Evolutionary conservation across 2,797 vertebrate genomes (phyloP).

Genomic region (Protosalanx chinensis): DNA sequence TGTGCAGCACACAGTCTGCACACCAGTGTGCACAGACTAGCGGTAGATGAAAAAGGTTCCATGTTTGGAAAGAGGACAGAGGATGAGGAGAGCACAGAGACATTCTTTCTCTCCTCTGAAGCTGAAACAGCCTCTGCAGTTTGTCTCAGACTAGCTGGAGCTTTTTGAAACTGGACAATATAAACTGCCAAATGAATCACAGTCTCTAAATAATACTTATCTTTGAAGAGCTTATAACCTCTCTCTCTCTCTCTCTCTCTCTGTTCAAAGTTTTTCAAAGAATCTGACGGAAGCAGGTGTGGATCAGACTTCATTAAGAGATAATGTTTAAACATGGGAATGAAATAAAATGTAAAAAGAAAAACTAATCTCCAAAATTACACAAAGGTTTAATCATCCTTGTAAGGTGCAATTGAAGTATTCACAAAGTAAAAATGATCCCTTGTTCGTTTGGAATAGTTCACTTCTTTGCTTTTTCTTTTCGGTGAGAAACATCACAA

Average conservation of each 20-base stretch:
- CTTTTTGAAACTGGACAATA: constrained; percentile 67
- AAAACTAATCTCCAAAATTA: background rate
- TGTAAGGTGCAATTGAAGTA: too few relatives aligned
- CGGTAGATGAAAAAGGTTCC: constrained; percentile 71
- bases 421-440: too few relatives aligned
- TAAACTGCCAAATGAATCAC: constrained; percentile 68
- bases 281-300: constrained; percentile 41
- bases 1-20: constrained; percentile 85
- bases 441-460: too few relatives aligned
- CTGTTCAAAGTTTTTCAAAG: constrained; percentile 42
- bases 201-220: constrained; percentile 60
- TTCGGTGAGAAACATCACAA: too few relatives aligned
- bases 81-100: constrained; percentile 70
- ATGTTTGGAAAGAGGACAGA: constrained; percentile 63
- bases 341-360: background rate
- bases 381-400: too few relatives aligned
- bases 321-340: background rate
- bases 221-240: constrained; percentile 66
- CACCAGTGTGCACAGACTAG: constrained; percentile 72
- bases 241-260: constrained; percentile 23
- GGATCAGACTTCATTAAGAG: constrained; percentile 37
- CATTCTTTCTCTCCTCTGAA: constrained; percentile 69
- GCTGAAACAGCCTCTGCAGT: constrained; percentile 66
- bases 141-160: constrained; percentile 67
- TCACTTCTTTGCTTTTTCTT: too few relatives aligned